phyloP scores from a whole-genome alignment of 2,113 vertebrate species.

The Lates calcarifer region DNA sequence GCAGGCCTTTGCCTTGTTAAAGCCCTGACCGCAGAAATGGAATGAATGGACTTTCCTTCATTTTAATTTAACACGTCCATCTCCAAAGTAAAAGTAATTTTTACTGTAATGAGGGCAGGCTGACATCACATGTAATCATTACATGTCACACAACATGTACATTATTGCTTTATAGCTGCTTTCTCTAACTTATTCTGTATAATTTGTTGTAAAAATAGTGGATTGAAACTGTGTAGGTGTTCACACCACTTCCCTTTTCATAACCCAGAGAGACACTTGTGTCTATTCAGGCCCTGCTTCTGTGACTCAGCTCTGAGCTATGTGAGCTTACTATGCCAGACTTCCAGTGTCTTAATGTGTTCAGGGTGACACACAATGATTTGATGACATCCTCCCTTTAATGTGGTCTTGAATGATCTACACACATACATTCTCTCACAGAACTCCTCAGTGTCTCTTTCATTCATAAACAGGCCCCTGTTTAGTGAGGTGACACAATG shows the following conservation, averaged over 20 bases:
- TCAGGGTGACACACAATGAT: not conserved
- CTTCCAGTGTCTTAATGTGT: slow-evolving; percentile 1
- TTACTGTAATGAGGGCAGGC: not conserved
- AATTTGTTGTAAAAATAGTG: not conserved
- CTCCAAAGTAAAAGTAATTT: not conserved
- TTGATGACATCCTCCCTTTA: slow-evolving; percentile 13
- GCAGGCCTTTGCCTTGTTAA: not conserved
- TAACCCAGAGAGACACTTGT: slow-evolving; percentile 9
- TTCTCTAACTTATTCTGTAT: not conserved
- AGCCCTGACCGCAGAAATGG: not conserved
- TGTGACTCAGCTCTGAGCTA: slow-evolving; percentile 37
- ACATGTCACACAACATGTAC: no score
- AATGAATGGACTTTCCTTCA: not conserved
- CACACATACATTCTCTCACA: slow-evolving; percentile 11
- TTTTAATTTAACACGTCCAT: not conserved
- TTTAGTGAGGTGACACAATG: slow-evolving; percentile 47
- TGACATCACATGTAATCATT: not conserved
- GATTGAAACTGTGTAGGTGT: not conserved
- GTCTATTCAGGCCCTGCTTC: slow-evolving; percentile 19
- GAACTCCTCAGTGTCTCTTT: not conserved
- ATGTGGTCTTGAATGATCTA: not conserved
- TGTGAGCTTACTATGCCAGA: not conserved
- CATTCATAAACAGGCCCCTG: slow-evolving; percentile 17
- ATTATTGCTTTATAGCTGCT: not conserved
- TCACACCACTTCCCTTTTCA: not conserved